These are phyloP conservation scores for Samia ricini DNA, from an alignment of 1,140 invertebrate genomes.

Conservation along the genomic window DNA sequence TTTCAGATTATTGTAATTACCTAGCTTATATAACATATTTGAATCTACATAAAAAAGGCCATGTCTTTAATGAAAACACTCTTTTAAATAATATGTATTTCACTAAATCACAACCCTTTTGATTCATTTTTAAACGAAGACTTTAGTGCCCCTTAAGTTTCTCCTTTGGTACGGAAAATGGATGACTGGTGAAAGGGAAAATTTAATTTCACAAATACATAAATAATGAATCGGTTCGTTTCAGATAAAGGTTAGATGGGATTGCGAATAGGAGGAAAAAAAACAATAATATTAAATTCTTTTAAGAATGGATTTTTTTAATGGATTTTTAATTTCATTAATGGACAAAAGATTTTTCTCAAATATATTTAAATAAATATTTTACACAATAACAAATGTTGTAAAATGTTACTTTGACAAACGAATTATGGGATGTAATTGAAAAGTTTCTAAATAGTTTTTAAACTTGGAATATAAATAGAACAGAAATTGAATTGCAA, in stretches of 20 bases:
- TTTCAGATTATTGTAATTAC: too few species aligned
- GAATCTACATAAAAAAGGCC: neutral
- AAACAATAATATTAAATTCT: neutral
- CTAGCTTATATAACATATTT: too few species aligned
- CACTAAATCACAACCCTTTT: neutral
- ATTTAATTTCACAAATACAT: conserved; percentile 1
- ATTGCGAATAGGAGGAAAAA: neutral
- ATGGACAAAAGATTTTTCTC: too few species aligned
- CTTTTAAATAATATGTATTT: neutral
- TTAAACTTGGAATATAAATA: neutral
- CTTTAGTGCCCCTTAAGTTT: neutral
- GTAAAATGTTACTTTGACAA: too few species aligned
- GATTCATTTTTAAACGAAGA: neutral
- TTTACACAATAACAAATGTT: too few species aligned
- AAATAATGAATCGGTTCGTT: neutral
- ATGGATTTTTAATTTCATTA: too few species aligned
- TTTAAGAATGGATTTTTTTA: too few species aligned
- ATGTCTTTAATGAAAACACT: neutral
- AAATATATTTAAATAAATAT: too few species aligned
- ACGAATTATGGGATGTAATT: too few species aligned
- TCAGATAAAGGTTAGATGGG: neutral
- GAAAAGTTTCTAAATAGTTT: too few species aligned
- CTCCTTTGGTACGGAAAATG: neutral
- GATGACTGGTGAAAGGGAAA: neutral
- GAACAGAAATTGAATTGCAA: neutral